These are phyloP conservation scores for Drosophila insularis DNA, from an alignment of 1,140 invertebrate genomes.

Conservation along the genomic window DNA sequence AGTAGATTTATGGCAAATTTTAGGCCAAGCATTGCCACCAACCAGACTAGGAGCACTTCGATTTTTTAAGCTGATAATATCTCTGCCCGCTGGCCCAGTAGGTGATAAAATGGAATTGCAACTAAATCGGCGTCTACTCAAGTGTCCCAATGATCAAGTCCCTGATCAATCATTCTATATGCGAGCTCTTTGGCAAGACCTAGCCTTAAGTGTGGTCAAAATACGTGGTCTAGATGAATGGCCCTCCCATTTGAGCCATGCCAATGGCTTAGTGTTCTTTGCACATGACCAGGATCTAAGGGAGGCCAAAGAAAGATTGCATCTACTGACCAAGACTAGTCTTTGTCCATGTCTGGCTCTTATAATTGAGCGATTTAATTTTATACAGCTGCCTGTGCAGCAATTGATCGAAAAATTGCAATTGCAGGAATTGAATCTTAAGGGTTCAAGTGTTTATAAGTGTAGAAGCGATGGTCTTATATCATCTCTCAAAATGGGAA, in stretches of 20 bases:
- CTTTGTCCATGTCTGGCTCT: slow-evolving; percentile 31
- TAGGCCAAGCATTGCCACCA: slow-evolving; percentile 28
- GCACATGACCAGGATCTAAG: slow-evolving; percentile 1
- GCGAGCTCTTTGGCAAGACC: slow-evolving; percentile 46
- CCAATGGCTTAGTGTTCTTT: slow-evolving; percentile 63
- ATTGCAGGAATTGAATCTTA: slow-evolving; percentile 33
- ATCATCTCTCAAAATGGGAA: slow-evolving; percentile 29
- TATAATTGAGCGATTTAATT: slow-evolving; percentile 30
- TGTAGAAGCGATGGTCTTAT: slow-evolving; percentile 33
- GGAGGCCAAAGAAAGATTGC: slow-evolving; percentile 25
- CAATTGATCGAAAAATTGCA: slow-evolving; percentile 39
- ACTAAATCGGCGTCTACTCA: slow-evolving; percentile 49
- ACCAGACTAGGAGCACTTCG: slow-evolving; percentile 23
- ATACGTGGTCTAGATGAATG: slow-evolving; percentile 21
- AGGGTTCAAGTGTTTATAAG: slow-evolving; percentile 21
- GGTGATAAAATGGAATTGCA: slow-evolving; percentile 66
- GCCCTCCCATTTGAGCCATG: slow-evolving; percentile 31
- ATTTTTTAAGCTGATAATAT: slow-evolving; percentile 88
- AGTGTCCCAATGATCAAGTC: slow-evolving; percentile 5
- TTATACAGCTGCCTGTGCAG: slow-evolving; percentile 44
- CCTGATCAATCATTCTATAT: slow-evolving; percentile 33
- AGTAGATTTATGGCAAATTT: slow-evolving; percentile 55
- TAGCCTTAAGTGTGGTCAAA: slow-evolving; percentile 74
- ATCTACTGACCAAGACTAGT: slow-evolving; percentile 6
- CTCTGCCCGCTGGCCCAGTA: slow-evolving; percentile 83